Conservation (phyloP, 2,888 invertebrate species). For the Phalera bucephala region DNA sequence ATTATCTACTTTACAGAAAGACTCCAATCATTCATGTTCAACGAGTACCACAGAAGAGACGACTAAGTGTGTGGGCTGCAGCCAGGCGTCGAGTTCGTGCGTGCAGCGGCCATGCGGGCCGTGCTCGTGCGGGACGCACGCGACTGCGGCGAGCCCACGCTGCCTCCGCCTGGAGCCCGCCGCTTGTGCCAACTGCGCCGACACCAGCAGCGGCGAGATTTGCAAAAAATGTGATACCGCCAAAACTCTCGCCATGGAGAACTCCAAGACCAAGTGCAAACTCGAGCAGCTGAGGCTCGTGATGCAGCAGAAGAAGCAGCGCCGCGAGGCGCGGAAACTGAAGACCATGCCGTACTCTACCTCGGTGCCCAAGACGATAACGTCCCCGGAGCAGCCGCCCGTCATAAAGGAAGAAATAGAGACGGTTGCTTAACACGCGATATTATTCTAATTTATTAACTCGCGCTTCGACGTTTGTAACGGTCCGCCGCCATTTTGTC, state of each 20-base stretch:
- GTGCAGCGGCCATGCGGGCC: constrained; percentile 63
- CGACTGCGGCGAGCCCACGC: constrained; percentile 17
- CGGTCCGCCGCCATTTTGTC: constrained; percentile 39
- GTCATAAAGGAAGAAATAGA: constrained; percentile 91
- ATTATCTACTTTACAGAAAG: constrained; percentile 60
- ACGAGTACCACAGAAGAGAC: constrained; percentile 41
- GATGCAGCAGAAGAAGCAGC: constrained; percentile 94
- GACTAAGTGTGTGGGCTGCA: constrained; percentile 55
- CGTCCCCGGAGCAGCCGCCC: constrained; percentile 89
- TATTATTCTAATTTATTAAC: constrained; percentile 28
- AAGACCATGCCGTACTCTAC: constrained; percentile 85
- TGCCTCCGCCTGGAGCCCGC: constrained; percentile 31
- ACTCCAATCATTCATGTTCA: constrained; percentile 59
- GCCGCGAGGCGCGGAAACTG: constrained; percentile 90
- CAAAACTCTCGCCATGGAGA: constrained; percentile 85
- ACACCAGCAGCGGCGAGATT: constrained; percentile 34
- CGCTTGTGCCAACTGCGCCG: constrained; percentile 45
- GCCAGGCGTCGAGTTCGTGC: constrained; percentile 56
- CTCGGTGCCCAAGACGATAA: constrained; percentile 88
- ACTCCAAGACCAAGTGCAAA: constrained; percentile 92
- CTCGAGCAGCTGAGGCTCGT: constrained; percentile 93
- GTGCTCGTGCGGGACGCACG: constrained; percentile 20
- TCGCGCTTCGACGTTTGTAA: constrained; percentile 33
- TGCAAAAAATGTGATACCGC: constrained; percentile 77
- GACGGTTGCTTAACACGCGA: constrained; percentile 62